Evolutionary conservation across 92 coral and sea anemone genomes (phyloP).

Genomic region (Siderastrea siderea): DNA sequence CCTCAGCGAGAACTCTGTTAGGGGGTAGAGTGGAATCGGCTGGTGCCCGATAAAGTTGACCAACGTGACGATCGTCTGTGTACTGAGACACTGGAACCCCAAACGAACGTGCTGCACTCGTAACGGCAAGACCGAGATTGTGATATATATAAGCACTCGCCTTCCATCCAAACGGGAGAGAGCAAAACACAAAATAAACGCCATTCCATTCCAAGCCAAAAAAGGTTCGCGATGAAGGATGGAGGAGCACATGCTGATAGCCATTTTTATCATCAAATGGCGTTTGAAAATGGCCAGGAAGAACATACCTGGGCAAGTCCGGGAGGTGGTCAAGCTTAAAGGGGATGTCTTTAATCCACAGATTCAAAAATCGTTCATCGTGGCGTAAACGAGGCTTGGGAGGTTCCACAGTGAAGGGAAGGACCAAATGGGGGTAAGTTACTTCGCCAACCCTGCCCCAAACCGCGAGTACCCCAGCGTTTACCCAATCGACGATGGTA

Average conservation of each 20-base stretch:
- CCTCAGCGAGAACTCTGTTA: slow-evolving; percentile 48
- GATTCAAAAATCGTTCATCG: slow-evolving; percentile 35
- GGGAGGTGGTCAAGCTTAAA: slow-evolving; percentile 38
- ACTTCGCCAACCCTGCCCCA: slow-evolving; percentile 14
- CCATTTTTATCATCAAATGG: slow-evolving; percentile 43
- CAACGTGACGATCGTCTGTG: slow-evolving; percentile 46
- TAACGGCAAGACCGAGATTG: slow-evolving; percentile 38
- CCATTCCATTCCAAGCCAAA: slow-evolving; percentile 43
- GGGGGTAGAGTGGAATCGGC: slow-evolving; percentile 9
- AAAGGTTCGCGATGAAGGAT: slow-evolving; percentile 15
- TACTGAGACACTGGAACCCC: slow-evolving; percentile 58
- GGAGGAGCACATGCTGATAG: slow-evolving; percentile 53
- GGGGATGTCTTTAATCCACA: slow-evolving; percentile 21
- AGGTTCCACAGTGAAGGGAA: slow-evolving; percentile 22
- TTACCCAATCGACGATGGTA: slow-evolving; percentile 29
- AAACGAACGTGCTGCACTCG: slow-evolving; percentile 45
- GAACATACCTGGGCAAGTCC: slow-evolving; percentile 34
- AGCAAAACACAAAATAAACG: slow-evolving; percentile 37
- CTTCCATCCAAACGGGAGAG: slow-evolving; percentile 43
- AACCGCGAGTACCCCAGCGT: slow-evolving; percentile 43
- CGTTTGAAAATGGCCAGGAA: slow-evolving; percentile 18
- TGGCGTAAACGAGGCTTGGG: slow-evolving; percentile 23
- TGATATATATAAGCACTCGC: slow-evolving; percentile 39
- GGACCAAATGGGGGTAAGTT: slow-evolving; percentile 11
- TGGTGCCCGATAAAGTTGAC: slow-evolving; percentile 26